Evolutionary conservation across 2,113 vertebrate species (phyloP).

Genomic region (Vidua chalybeata): DNA sequence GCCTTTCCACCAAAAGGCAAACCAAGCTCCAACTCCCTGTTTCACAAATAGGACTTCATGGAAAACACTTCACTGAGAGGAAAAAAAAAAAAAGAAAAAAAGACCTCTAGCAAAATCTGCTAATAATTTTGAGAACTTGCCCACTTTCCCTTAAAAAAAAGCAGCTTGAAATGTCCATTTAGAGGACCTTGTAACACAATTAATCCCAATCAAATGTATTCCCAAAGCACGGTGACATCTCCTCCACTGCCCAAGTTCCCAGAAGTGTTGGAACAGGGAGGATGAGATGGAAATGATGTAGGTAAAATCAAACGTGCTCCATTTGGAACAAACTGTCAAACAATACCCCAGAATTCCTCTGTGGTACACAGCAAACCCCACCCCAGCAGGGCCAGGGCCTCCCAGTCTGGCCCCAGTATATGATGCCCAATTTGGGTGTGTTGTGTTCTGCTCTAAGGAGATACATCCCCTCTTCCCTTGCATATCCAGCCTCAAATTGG

Average conservation of each 20-base stretch:
- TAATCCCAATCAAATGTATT: neutral
- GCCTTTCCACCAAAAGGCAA: constrained; percentile 50
- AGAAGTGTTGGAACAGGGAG: neutral
- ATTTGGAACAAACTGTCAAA: neutral
- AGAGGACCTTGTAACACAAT: neutral
- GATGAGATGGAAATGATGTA: neutral
- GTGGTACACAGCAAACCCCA: neutral
- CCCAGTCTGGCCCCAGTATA: neutral
- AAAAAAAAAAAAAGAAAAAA: neutral
- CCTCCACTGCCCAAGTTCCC: neutral
- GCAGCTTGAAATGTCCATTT: neutral
- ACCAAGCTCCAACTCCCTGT: neutral
- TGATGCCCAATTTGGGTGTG: neutral
- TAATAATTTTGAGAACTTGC: neutral
- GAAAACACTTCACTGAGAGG: neutral
- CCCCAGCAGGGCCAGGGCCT: neutral
- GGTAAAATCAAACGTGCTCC: neutral
- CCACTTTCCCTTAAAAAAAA: neutral
- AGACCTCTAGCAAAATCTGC: neutral
- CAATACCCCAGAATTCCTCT: neutral
- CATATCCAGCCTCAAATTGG: neutral
- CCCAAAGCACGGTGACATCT: neutral
- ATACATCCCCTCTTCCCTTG: neutral
- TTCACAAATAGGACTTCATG: neutral
- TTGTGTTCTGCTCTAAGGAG: neutral